These are phyloP conservation scores for Agonum fuliginosum DNA, from an alignment of 2,888 invertebrate species.

Conservation along the genomic window DNA sequence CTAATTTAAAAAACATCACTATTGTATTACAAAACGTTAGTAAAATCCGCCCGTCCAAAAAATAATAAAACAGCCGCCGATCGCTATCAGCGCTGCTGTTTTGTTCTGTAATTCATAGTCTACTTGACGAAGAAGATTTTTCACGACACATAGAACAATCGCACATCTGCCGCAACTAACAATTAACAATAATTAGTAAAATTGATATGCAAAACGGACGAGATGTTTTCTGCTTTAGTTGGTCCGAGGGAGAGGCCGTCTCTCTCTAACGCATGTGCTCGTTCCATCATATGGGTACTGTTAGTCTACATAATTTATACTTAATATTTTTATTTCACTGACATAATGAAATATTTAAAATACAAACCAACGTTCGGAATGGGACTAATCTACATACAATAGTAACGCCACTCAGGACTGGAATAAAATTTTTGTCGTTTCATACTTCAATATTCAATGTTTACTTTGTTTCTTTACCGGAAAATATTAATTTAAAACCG, in stretches of 20 bases:
- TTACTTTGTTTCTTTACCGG: neutral
- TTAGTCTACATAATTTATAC: conserved; percentile 51
- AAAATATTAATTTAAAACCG: neutral
- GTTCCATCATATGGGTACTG: conserved; percentile 34
- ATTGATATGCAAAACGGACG: conserved; percentile 54
- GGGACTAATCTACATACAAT: conserved; percentile 55
- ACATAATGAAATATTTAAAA: conserved; percentile 57
- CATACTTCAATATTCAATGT: neutral
- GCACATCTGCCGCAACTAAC: conserved; percentile 43
- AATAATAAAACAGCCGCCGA: conserved; percentile 38
- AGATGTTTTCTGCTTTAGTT: conserved; percentile 49
- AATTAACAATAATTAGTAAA: conserved; percentile 59
- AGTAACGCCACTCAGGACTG: conserved; percentile 29
- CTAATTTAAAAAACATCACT: conserved; percentile 38
- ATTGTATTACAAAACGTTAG: conserved; percentile 43
- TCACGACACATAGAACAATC: conserved; percentile 42
- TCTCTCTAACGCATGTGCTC: too few species aligned
- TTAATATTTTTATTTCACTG: conserved; percentile 48
- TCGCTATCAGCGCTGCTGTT: conserved; percentile 24
- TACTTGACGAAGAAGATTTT: conserved; percentile 41
- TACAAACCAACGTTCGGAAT: conserved; percentile 46
- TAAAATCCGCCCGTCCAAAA: conserved; percentile 34
- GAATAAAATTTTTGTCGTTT: conserved; percentile 4
- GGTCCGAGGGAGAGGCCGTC: neutral
- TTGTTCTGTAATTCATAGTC: conserved; percentile 32